Base-by-base conservation (phyloP, 2,888 invertebrate species). In the Tribolium freemani region DNA sequence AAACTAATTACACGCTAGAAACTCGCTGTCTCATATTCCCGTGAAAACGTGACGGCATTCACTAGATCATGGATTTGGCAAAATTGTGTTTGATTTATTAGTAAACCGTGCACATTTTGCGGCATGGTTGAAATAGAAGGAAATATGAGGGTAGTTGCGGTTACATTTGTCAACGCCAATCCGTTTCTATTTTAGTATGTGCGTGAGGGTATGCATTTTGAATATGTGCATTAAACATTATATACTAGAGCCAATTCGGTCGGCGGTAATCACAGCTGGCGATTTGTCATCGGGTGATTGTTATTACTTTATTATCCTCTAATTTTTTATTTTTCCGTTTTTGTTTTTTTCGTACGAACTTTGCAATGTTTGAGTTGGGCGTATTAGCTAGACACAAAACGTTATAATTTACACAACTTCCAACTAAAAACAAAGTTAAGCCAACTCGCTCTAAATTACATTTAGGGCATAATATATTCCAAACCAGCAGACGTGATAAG, bases 151-250 rank as follows among this genome's bases (percentile, higher is more conserved):
- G 75, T 75, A 74, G 72, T 74, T 76, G 78, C 71, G 78, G 77
- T 76, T 74, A 72, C 72, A 78, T 78, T 77, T 78, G 78, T 79
- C 79, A 79, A 79, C 75, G 78, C 74, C 77, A 76, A 76, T 77
- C 71, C 76, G 71, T 70, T 73, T 61, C 71, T 75, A 73, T 77
- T 74, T 74, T 75, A 66, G 75, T 74, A 73, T 58, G 71, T 75
- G 74, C 73, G 66, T 73, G 72, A 66, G 48, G 50, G 60, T 51
- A 45, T 66, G 57, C 68, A 63, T 68, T 72, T 63, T 44, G 38
- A 50, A 61, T 50, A 30, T 38, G 38, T 38, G 38, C 38, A 38
- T 38, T 38, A 38, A 38, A 38, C 38, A 38, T 26, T 46, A 50
- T 46, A 50, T 26, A 20, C 50, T 44, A 38, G 16, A 31, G 13